These are phyloP conservation scores for Sarcophaga subvicina DNA, from an alignment of 2,888 invertebrate genomes.

Conservation along the genomic window DNA sequence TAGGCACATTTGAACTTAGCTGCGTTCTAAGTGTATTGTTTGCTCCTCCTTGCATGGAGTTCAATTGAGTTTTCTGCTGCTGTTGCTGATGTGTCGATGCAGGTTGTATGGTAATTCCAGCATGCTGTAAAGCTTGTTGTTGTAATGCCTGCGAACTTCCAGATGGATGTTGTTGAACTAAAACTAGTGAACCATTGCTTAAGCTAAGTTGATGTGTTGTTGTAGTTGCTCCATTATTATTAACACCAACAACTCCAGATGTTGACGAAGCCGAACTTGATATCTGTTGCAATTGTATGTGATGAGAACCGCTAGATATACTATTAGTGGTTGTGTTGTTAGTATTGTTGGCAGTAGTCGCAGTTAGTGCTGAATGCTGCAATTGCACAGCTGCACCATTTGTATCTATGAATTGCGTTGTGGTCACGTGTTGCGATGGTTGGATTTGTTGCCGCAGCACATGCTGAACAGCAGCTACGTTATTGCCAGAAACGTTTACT, in stretches of 20 bases:
- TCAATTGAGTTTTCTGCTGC: constrained; percentile 73
- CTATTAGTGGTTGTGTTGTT: constrained; percentile 46
- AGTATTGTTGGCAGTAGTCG: constrained; percentile 54
- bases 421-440: constrained; percentile 70
- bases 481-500: constrained; percentile 75
- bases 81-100: constrained; percentile 78
- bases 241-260: constrained; percentile 67
- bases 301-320: constrained; percentile 66
- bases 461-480: constrained; percentile 77
- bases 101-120: constrained; percentile 80
- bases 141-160: constrained; percentile 66
- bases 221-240: constrained; percentile 55
- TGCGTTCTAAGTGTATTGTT: constrained; percentile 81
- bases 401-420: constrained; percentile 75
- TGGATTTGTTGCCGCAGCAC: constrained; percentile 76
- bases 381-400: constrained; percentile 75
- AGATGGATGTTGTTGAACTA: constrained; percentile 78
- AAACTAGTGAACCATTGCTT: constrained; percentile 80
- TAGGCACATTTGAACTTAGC: constrained; percentile 84
- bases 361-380: constrained; percentile 72
- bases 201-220: constrained; percentile 80
- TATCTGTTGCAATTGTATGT: constrained; percentile 75
- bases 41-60: constrained; percentile 82
- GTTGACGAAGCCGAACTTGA: constrained; percentile 33
- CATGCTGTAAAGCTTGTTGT: constrained; percentile 75